Conservation (phyloP, 2,113 vertebrate species). For the Cryptotis parvus region DNA sequence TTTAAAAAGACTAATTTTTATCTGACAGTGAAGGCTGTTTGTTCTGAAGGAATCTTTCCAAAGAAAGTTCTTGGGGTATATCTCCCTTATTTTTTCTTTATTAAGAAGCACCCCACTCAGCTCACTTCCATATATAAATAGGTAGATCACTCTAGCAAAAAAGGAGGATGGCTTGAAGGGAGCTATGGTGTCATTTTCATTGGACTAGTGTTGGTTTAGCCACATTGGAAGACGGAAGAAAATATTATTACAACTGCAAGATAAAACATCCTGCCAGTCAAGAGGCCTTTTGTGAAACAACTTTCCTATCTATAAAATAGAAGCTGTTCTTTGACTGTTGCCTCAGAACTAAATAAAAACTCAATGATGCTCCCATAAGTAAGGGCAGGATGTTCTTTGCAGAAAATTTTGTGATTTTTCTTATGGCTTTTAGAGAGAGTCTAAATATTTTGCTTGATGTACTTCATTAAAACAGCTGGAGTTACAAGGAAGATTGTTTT, state of each 20-base stretch:
- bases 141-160: background rate
- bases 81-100: constrained; percentile 33
- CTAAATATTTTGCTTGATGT: background rate
- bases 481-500: background rate
- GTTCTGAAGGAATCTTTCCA: constrained; percentile 55
- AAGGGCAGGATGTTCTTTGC: background rate
- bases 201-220: background rate
- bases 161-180: background rate
- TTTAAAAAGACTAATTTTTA: constrained; percentile 42
- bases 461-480: background rate
- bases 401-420: background rate
- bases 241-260: constrained; percentile 4
- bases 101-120: constrained; percentile 31
- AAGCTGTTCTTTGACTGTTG: background rate
- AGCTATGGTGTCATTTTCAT: background rate
- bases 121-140: constrained; percentile 4
- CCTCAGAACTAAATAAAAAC: background rate
- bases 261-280: background rate
- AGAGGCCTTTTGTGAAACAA: background rate
- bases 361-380: background rate
- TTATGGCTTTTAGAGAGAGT: background rate
- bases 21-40: background rate
- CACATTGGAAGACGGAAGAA: background rate
- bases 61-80: constrained; percentile 8
- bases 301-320: constrained; percentile 36